These are phyloP conservation scores for Rhincodon typus DNA, from an alignment of 2,797 vertebrate species.

Conservation along the genomic window DNA sequence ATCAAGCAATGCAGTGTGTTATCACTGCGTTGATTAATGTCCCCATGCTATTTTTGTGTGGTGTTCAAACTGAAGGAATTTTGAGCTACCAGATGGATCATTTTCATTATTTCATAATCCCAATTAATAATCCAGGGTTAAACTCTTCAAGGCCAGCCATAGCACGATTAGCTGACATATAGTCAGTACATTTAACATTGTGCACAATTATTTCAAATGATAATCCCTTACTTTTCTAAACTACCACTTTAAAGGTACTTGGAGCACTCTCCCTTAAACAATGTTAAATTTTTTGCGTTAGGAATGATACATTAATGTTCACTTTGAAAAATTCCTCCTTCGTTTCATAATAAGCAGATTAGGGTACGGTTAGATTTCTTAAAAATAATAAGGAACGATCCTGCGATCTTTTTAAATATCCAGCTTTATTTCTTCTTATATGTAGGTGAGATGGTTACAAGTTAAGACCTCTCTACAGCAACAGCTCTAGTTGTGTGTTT, in stretches of 20 bases:
- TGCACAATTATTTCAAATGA: background rate
- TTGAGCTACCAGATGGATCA: background rate
- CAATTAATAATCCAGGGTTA: background rate
- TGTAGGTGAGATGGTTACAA: no score
- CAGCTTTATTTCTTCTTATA: no score
- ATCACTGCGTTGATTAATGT: background rate
- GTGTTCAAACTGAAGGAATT: background rate
- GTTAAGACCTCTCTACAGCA: no score
- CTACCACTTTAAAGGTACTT: background rate
- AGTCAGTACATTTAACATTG: background rate
- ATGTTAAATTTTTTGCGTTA: background rate
- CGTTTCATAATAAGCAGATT: background rate
- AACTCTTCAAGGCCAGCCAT: background rate
- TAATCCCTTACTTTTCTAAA: background rate
- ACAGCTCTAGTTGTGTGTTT: no score
- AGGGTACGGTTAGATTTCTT: background rate
- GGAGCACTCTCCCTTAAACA: background rate
- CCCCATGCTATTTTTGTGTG: background rate
- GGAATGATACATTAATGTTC: background rate
- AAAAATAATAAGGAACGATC: no score
- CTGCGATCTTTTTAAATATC: no score
- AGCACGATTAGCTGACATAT: background rate
- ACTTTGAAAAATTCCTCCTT: background rate
- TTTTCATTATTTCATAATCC: background rate
- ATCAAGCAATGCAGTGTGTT: background rate